Base-by-base conservation (phyloP, 2,888 invertebrate genomes). In the Lycocerus yunnanus region DNA sequence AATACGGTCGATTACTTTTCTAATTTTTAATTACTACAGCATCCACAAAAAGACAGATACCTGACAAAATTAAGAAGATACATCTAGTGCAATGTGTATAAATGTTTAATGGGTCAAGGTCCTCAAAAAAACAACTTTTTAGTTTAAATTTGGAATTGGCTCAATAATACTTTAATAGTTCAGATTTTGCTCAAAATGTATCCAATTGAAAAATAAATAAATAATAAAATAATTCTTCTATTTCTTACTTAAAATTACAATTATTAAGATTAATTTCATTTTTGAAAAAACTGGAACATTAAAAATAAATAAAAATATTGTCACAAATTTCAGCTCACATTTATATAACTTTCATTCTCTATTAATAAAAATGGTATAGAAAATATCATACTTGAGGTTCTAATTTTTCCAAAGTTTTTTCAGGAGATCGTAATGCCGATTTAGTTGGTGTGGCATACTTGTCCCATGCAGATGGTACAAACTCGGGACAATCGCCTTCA, bases 401-500 rank as follows among this genome's bases (percentile, higher is more conserved):
- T 13, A 80, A 71, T 78, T 82, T 83, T 72, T 85, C 84, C 20
- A 84, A 73, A 16, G 87, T 87, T 82, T 90, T 90, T 73, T 91
- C 91, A 0, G 91, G 91, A 69, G 90, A 91, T 76, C 91, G 89
- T 15, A 95, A 87, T 14, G 94, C 92, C 20, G 94, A 93, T 86
- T 93, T 92, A 68, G 91, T 89, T n/a, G 95, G 95, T 1, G 90
- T 92, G 15, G 94, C 92, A 82, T 91, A 91, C 80, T 93, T 92
- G 86, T 95, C 92, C 95, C 95, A 95, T 76, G 93, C 93, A 3
- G 94, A 94, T 6, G 94, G 94, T 73, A 94, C 92, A 85, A 94
- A 94, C 81, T 91, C 91, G 43, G 89, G 88, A 69, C 89, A 88
- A 84, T 93, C 93, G 71, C 91, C 91, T 82, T 92, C 92, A 66